Percentiles rank a stretch among this genome's conserved stretches.
Evolutionary conservation across 1,140 invertebrate genomes (phyloP).

Genomic region (Melanaphis sacchari): DNA sequence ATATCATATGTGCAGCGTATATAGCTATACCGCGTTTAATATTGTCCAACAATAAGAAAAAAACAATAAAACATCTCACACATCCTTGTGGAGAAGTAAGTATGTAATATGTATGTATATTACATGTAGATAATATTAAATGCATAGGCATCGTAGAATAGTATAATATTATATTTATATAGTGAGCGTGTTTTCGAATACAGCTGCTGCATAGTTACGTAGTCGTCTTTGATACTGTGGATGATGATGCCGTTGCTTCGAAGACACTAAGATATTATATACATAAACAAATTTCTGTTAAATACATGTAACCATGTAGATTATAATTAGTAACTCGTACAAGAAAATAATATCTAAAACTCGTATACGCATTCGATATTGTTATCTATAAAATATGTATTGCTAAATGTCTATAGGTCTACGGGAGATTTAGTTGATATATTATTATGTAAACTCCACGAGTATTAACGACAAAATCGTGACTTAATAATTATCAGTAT

Average conservation of each 20-base stretch:
- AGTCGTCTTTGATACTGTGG: neutral
- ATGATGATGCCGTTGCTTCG: neutral
- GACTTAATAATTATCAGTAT: neutral
- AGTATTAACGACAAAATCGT: neutral
- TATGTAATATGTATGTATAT: conserved; percentile 8
- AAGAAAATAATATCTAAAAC: neutral
- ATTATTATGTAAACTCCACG: neutral
- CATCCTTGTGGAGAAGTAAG: neutral
- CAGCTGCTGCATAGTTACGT: neutral
- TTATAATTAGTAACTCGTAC: too few species aligned
- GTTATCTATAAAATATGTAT: neutral
- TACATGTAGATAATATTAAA: neutral
- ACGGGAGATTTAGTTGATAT: neutral
- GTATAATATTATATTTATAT: neutral
- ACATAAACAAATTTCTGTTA: too few species aligned
- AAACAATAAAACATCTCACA: neutral
- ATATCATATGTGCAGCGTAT: neutral
- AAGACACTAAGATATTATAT: too few species aligned
- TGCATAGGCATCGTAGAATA: neutral
- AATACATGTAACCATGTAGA: too few species aligned
- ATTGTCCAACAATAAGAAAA: neutral
- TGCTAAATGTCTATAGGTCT: neutral
- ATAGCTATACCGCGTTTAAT: neutral
- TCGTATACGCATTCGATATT: neutral
- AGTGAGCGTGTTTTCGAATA: neutral